Evolutionary conservation across 2,797 vertebrate species (phyloP).

Genomic region (Aeoliscus strigatus): DNA sequence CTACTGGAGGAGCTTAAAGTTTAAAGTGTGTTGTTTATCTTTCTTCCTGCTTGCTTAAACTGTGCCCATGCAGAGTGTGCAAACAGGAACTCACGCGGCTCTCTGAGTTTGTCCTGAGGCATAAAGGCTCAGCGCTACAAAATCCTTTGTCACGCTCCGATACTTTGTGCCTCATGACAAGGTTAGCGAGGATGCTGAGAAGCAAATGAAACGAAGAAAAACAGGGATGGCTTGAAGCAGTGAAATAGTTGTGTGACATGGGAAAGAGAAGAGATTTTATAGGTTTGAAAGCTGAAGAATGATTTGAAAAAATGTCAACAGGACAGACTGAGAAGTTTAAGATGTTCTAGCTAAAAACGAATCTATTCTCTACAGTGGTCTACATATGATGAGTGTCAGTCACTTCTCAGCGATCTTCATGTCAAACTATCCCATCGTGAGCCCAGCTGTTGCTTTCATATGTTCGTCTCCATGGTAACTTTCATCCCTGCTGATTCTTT

Average conservation of each 20-base stretch:
- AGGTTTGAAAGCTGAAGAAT: slow-evolving; percentile 17
- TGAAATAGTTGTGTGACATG: slow-evolving; percentile 1
- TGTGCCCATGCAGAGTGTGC: slow-evolving; percentile 3
- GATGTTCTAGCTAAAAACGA: too few relatives aligned
- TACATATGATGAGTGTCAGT: slow-evolving; percentile 5
- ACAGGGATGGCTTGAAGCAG: neutral
- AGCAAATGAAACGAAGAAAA: slow-evolving; percentile 4
- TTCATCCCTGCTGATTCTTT: slow-evolving; percentile 26
- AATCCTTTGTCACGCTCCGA: slow-evolving; percentile 11
- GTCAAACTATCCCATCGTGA: slow-evolving; percentile 17
- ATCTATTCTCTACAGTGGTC: too few relatives aligned
- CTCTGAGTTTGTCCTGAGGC: slow-evolving; percentile 5
- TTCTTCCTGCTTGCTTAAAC: slow-evolving; percentile 1
- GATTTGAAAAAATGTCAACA: too few relatives aligned
- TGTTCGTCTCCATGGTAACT: slow-evolving; percentile 50
- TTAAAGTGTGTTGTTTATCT: neutral
- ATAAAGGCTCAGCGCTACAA: slow-evolving; percentile 5
- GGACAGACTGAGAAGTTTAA: too few relatives aligned
- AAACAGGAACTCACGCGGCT: neutral
- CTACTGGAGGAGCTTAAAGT: neutral
- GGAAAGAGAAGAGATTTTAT: slow-evolving; percentile 12
- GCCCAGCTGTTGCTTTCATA: slow-evolving; percentile 18
- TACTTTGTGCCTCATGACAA: slow-evolving; percentile 4
- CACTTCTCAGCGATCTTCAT: slow-evolving; percentile 7
- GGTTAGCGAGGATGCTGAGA: slow-evolving; percentile 1